Conservation (phyloP, 1,140 invertebrate genomes). For the Diorhabda elongata region DNA sequence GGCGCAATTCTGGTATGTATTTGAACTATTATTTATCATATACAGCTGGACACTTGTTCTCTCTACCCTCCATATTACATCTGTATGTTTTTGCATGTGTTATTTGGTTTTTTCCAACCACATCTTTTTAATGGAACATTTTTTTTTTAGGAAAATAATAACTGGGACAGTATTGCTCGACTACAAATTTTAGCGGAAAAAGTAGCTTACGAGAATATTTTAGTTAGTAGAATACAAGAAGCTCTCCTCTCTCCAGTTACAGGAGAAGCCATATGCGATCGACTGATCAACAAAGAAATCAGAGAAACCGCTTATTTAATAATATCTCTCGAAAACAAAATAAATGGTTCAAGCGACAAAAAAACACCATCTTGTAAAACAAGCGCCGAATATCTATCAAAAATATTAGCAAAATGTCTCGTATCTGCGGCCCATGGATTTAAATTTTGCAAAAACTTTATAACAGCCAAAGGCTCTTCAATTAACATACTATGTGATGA, state of each 20-base stretch:
- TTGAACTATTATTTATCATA: too few species aligned
- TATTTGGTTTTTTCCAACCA: too few species aligned
- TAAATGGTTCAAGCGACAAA: constrained; percentile 56
- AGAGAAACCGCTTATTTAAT: constrained; percentile 71
- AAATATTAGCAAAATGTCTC: constrained; percentile 55
- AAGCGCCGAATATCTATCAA: constrained; percentile 60
- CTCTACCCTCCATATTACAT: too few species aligned
- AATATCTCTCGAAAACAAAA: constrained; percentile 61
- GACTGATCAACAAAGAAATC: constrained; percentile 58
- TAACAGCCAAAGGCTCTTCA: constrained; percentile 42
- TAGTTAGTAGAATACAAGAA: constrained; percentile 51
- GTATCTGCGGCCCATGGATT: constrained; percentile 34
- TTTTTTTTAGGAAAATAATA: constrained; percentile 51
- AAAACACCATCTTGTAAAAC: constrained; percentile 43
- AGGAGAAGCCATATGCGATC: constrained; percentile 53
- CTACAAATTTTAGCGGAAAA: constrained; percentile 69
- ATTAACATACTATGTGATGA: constrained; percentile 57
- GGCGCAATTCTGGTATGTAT: too few species aligned
- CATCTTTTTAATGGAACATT: too few species aligned
- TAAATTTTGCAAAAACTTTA: constrained; percentile 38
- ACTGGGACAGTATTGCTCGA: constrained; percentile 61
- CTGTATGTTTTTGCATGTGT: too few species aligned
- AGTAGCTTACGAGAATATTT: constrained; percentile 69
- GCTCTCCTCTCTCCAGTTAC: constrained; percentile 46
- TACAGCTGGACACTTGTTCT: too few species aligned